Evolutionary conservation across 2,113 vertebrate genomes (phyloP).

Genomic region (Myrmophylax atrothorax): DNA sequence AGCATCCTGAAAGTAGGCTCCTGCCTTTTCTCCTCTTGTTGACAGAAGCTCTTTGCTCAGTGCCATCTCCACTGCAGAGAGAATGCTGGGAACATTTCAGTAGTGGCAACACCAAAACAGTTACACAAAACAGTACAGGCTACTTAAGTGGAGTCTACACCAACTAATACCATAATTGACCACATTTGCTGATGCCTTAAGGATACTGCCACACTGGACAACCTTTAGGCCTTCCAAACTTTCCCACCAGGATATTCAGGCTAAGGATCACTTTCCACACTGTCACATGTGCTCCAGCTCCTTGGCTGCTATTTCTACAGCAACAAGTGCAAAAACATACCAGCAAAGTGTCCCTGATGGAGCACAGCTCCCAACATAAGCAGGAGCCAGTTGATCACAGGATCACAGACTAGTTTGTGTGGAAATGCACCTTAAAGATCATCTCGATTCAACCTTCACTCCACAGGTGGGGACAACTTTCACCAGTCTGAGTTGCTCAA

Average conservation of each 20-base stretch:
- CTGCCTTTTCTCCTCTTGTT: not conserved
- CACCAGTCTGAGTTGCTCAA: not conserved
- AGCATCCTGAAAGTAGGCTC: not conserved
- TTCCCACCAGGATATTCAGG: no score
- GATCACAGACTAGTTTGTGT: not conserved
- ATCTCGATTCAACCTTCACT: not conserved
- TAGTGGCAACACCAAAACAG: rapidly evolving
- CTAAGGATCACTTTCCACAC: not conserved
- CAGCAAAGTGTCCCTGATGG: not conserved
- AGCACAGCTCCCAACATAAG: not conserved
- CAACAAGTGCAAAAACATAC: not conserved
- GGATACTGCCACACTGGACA: not conserved
- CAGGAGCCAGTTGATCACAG: not conserved
- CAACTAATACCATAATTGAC: not conserved
- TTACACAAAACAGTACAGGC: not conserved
- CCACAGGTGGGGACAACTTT: not conserved
- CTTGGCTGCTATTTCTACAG: not conserved
- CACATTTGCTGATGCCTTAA: rapidly evolving
- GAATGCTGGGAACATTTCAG: not conserved
- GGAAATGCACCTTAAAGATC: not conserved
- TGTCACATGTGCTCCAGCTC: not conserved
- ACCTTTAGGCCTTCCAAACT: not conserved
- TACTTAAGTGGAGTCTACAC: not conserved
- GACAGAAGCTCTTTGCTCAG: not conserved
- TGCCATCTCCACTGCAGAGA: not conserved